These are phyloP conservation scores for Anastrepha obliqua DNA, from an alignment of 1,140 invertebrate species.

Conservation along the genomic window DNA sequence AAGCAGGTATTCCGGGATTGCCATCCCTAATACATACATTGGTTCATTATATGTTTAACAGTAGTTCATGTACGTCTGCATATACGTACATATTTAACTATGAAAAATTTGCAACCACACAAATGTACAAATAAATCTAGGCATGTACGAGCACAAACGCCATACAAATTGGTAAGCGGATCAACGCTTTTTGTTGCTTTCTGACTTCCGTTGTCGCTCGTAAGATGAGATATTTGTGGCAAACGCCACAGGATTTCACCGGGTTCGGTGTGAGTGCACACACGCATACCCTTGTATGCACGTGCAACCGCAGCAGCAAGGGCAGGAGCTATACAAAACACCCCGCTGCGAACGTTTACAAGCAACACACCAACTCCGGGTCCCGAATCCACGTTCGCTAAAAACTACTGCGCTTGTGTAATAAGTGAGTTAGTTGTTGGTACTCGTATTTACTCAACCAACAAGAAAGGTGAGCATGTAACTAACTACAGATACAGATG, in stretches of 20 bases:
- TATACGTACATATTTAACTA: no score
- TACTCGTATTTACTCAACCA: not conserved
- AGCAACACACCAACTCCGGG: not conserved
- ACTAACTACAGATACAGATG: not conserved
- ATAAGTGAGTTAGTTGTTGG: not conserved
- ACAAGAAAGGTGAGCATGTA: not conserved
- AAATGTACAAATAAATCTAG: not conserved
- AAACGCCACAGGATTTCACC: not conserved
- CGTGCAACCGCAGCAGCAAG: slow-evolving; percentile 32
- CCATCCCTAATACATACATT: no score
- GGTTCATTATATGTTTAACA: no score
- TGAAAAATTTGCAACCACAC: not conserved
- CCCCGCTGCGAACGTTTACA: slow-evolving; percentile 35
- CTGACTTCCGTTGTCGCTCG: slow-evolving; percentile 1
- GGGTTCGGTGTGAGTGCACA: slow-evolving; percentile 1
- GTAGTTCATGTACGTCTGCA: no score
- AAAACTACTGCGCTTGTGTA: not conserved
- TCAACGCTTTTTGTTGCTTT: slow-evolving; percentile 7
- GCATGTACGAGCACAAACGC: not conserved
- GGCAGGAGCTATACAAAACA: not conserved
- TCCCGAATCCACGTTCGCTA: not conserved
- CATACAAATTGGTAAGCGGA: slow-evolving; percentile 25
- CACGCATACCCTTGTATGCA: not conserved
- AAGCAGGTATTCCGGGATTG: no score
- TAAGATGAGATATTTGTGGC: slow-evolving; percentile 41